A percentile compares a stretch with the other conserved stretches of the same genome.
Evolutionary conservation across 1,140 invertebrate species (phyloP).

Genomic region (Macrosteles quadrilineatus): DNA sequence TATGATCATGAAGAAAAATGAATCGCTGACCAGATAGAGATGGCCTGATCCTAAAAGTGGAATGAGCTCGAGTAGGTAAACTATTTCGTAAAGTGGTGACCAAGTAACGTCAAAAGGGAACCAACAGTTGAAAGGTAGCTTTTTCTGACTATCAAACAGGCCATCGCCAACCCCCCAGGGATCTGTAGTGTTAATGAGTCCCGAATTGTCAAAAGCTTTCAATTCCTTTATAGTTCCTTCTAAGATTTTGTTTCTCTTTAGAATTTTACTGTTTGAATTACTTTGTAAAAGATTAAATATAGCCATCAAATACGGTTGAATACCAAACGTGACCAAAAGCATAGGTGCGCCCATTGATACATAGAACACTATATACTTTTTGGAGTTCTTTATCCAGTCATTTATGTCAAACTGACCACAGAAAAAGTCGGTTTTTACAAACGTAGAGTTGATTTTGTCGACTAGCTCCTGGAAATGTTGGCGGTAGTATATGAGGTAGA

Average conservation of each 20-base stretch:
- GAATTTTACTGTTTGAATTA: too few species aligned
- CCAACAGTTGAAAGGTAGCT: conserved; percentile 29
- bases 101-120: conserved; percentile 27
- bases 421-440: background rate
- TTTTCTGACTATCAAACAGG: background rate
- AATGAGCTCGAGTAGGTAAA: conserved; percentile 15
- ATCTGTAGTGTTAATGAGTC: too few species aligned
- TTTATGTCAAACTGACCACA: background rate
- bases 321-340: too few species aligned
- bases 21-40: conserved; percentile 13
- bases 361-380: background rate
- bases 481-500: conserved; percentile 1
- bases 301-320: too few species aligned
- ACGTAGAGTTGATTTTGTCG: background rate
- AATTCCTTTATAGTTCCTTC: too few species aligned
- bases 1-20: conserved; percentile 29
- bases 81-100: conserved; percentile 25
- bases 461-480: background rate
- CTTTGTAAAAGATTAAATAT: too few species aligned
- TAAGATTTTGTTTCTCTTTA: too few species aligned
- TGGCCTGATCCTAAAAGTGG: background rate
- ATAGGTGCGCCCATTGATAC: background rate
- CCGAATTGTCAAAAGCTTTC: too few species aligned
- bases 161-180: too few species aligned
- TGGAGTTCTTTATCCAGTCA: background rate